A percentile compares a stretch with the other conserved stretches of the same genome.
Conservation (phyloP, 2,797 vertebrate genomes). For the Streptopelia turtur region DNA sequence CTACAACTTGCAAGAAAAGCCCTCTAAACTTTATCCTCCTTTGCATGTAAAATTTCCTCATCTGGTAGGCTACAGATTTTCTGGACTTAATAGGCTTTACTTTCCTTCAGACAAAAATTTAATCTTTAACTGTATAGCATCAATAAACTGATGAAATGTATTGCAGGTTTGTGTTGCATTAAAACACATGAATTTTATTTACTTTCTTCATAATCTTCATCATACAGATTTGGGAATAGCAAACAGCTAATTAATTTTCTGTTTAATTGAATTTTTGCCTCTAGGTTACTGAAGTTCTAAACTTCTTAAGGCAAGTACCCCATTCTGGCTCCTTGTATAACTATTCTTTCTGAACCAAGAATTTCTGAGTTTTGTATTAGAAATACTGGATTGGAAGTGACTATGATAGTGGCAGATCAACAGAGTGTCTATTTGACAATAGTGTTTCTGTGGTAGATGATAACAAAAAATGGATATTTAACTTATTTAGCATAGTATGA, state of each 20-base stretch:
- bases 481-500: constrained; percentile 61
- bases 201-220: not conserved
- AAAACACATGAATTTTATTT: not conserved
- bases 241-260: not conserved
- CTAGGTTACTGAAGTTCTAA: not conserved
- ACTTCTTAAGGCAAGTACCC: not conserved
- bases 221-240: not conserved
- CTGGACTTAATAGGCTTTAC: not conserved
- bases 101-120: not conserved
- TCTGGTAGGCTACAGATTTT: not conserved
- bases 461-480: constrained; percentile 74
- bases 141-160: not conserved
- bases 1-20: not conserved
- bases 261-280: not conserved
- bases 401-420: constrained; percentile 50
- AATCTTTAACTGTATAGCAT: not conserved
- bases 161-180: not conserved
- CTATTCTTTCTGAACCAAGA: constrained; percentile 18
- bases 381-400: constrained; percentile 4
- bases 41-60: not conserved
- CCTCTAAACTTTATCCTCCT: not conserved
- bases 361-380: not conserved
- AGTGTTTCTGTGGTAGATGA: constrained; percentile 41
- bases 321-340: not conserved
- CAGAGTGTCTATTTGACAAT: constrained; percentile 47